Evolutionary conservation across 2,113 vertebrate genomes (phyloP).

Genomic region (Vidua chalybeata): DNA sequence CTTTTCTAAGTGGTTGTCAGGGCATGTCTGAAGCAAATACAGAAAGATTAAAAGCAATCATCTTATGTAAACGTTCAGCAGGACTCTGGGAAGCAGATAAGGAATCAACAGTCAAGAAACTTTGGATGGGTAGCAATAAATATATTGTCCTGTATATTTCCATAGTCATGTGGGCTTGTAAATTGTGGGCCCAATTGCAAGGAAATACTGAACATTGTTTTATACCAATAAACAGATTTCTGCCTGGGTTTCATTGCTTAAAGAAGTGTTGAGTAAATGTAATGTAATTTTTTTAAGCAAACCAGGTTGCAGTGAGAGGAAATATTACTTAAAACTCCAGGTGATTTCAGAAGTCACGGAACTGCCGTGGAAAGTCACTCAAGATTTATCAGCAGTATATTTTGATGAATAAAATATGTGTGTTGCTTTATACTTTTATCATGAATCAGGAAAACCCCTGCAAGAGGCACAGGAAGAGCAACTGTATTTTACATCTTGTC

Average conservation of each 20-base stretch:
- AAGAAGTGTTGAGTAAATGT: background rate
- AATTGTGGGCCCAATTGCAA: background rate
- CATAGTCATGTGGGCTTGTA: background rate
- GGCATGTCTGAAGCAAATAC: slow-evolving; percentile 15
- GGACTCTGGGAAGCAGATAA: background rate
- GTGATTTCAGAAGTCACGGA: background rate
- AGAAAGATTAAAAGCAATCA: background rate
- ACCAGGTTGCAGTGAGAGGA: background rate
- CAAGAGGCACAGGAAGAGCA: background rate
- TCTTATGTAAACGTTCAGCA: background rate
- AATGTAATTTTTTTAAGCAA: background rate
- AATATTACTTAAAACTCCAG: background rate
- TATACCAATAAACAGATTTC: background rate
- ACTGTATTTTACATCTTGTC: background rate
- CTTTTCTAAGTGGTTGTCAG: slow-evolving; percentile 21
- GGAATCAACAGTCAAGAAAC: background rate
- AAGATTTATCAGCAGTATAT: background rate
- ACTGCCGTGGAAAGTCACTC: background rate
- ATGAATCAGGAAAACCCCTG: background rate
- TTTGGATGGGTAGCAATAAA: background rate
- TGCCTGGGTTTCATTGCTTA: background rate
- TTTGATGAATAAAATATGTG: background rate
- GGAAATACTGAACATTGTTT: background rate
- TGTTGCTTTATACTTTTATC: background rate
- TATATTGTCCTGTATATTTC: background rate